Conservation (phyloP, 2,888 invertebrate species). For the Agrochola macilenta region DNA sequence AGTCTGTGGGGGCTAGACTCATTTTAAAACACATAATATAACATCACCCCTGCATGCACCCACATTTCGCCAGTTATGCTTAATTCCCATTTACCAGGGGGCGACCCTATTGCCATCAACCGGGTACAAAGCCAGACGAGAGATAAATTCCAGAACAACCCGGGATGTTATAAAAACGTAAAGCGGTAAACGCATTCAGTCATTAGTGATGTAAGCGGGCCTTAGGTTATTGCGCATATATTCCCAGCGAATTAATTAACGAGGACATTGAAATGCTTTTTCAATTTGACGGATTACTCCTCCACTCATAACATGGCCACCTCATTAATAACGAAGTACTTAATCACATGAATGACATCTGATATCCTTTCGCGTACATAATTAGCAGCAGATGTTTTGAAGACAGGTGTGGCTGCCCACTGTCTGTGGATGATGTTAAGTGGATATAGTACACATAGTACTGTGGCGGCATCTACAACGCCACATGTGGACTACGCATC, state of each 20-base stretch:
- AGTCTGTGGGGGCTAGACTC: no score
- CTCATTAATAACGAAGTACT: slow-evolving; percentile 14
- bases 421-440: neutral
- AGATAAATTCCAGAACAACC: no score
- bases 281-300: slow-evolving; percentile 5
- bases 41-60: no score
- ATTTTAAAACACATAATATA: no score
- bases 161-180: no score
- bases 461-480: no score
- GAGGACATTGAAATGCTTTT: neutral
- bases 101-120: no score
- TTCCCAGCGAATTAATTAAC: neutral
- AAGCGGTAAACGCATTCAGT: no score
- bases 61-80: no score
- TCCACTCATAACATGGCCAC: neutral
- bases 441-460: neutral
- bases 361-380: slow-evolving; percentile 20
- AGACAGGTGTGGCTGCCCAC: slow-evolving; percentile 26
- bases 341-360: slow-evolving; percentile 51
- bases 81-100: no score
- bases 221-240: neutral
- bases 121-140: no score
- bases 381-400: slow-evolving; percentile 34
- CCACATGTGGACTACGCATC: no score
- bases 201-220: neutral